Evolutionary conservation across 2,113 vertebrate species (phyloP), one percentile per base, ranked within the genome.

Genomic region (Fregetta grallaria): DNA sequence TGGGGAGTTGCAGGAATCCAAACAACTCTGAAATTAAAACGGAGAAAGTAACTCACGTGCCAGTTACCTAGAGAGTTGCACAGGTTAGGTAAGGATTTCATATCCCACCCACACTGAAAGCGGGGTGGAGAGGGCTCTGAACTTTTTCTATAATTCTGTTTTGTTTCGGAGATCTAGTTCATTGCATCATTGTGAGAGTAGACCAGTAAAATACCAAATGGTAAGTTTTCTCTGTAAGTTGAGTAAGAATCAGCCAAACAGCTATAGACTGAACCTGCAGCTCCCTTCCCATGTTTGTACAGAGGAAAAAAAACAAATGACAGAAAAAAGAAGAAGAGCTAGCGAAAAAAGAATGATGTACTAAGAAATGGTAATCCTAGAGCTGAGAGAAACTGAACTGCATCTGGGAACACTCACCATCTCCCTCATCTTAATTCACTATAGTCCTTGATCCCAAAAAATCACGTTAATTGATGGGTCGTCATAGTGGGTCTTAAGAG

Each of bases 11-110:
- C 45, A n/a, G 26, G 21, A 36, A 5, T 5, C 47, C 30, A 38
- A 30, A 16, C 15, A 67, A 11, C 45, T 47, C 62, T 34, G 7
- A 2, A 26, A 34, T 20, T 26, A 38, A 25, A 50, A 25, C n/a
- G n/a, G 10, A 16, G 19, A 22, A 20, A 14, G n/a, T 10, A 55
- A 34, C 29, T 22, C 11, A 0, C 3, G 0, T n/a, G 25, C 50
- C 40, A 19, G 32, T 11, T 49, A 22, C 2, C 0, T 26, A 5
- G 40, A 44, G 52, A 71, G 14, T 11, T 72, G 52, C 19, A 13
- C 5, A 62, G 58, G 38, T 18, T 66, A 29, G 13, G 26, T 27
- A 6, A 30, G 30, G 52, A 16, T 67, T n/a, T 47, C 65, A 11
- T 40, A 29, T 13, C 13, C 18, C 29, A 2, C 6, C 8, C 7